phyloP scores from a whole-genome alignment of 1,140 invertebrate genomes.

The Hyles euphorbiae region DNA sequence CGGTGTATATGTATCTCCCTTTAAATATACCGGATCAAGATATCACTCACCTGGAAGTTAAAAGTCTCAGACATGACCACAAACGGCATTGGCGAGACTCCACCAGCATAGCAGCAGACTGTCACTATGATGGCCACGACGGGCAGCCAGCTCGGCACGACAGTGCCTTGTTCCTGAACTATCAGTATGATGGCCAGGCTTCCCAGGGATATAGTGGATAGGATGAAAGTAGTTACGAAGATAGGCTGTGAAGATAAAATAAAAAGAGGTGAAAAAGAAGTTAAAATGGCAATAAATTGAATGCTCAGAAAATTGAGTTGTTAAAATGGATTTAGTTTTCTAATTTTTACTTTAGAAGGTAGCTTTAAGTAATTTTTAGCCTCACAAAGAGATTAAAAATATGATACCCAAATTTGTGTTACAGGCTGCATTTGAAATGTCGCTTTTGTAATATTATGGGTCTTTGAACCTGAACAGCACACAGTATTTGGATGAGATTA shows the following conservation, averaged over 20 bases:
- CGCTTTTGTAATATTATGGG: no score
- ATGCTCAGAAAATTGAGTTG: neutral
- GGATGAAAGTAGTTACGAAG: constrained; percentile 19
- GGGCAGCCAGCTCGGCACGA: constrained; percentile 40
- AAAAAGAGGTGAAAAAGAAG: neutral
- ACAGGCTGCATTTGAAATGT: no score
- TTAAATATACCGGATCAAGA: no score
- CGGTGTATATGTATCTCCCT: no score
- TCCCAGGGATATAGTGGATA: constrained; percentile 23
- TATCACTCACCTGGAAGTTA: constrained; percentile 38
- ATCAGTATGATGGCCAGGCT: constrained; percentile 30
- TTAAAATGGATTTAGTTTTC: neutral
- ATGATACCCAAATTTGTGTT: no score
- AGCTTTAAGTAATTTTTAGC: no score
- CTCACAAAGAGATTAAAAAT: no score
- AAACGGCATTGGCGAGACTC: constrained; percentile 36
- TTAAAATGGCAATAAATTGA: neutral
- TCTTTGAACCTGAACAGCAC: no score
- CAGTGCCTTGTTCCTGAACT: constrained; percentile 22
- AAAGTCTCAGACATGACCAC: constrained; percentile 53
- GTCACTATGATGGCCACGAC: constrained; percentile 32
- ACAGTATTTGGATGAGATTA: no score
- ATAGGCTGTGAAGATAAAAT: constrained; percentile 34
- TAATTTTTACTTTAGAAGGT: no score
- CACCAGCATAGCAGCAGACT: constrained; percentile 36